Evolutionary conservation across 2,113 vertebrate species (phyloP).

Genomic region (Malurus alboscapulatus): DNA sequence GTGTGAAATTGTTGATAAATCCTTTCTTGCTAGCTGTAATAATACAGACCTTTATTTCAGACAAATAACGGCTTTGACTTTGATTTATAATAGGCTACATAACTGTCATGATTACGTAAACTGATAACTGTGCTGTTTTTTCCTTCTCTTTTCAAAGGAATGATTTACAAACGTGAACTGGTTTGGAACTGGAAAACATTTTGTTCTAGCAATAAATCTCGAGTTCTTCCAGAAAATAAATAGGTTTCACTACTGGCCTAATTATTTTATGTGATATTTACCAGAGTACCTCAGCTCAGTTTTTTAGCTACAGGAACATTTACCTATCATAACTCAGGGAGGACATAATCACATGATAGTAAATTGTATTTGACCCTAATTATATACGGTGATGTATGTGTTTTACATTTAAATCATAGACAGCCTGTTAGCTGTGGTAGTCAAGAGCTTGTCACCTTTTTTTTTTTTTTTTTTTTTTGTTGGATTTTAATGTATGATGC

Average conservation of each 20-base stretch:
- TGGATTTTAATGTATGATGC: not conserved
- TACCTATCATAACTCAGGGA: not conserved
- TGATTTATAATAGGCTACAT: constrained; percentile 22
- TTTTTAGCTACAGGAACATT: not conserved
- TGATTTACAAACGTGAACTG: constrained; percentile 26
- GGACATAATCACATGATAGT: not conserved
- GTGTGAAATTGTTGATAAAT: constrained; percentile 61
- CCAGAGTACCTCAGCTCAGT: not conserved
- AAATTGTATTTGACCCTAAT: not conserved
- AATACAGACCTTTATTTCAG: constrained; percentile 52
- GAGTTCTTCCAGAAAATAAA: constrained; percentile 8
- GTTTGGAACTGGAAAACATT: constrained; percentile 44
- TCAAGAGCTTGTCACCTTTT: not conserved
- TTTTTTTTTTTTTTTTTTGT: not conserved
- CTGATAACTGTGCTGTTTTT: constrained; percentile 35
- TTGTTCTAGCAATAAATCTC: constrained; percentile 32
- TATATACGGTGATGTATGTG: not conserved
- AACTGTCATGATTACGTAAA: constrained; percentile 39
- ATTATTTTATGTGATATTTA: not conserved
- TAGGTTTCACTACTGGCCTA: not conserved
- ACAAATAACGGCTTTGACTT: constrained; percentile 10
- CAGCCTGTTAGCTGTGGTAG: not conserved
- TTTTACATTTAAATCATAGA: not conserved
- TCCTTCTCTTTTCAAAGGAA: constrained; percentile 43
- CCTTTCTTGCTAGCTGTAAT: constrained; percentile 44